phyloP scores from a whole-genome alignment of 2,113 vertebrate genomes.

The Oreotragus oreotragus region DNA sequence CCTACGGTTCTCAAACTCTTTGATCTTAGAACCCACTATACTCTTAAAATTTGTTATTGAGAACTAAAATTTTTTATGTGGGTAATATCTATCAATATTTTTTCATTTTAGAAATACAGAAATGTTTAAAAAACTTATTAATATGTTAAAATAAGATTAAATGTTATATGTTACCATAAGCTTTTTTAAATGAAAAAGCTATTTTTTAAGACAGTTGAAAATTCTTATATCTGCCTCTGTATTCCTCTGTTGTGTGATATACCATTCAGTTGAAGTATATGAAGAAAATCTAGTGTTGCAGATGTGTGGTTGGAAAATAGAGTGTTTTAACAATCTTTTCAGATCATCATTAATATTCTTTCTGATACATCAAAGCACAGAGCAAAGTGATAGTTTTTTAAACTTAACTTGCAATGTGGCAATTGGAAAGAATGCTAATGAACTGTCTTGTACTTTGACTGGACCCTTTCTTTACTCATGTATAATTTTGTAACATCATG shows the following conservation, averaged over 20 bases:
- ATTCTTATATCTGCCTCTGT: neutral
- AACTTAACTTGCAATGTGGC: neutral
- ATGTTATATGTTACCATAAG: neutral
- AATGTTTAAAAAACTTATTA: neutral
- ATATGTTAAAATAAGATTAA: neutral
- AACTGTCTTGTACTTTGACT: neutral
- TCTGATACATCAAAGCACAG: neutral
- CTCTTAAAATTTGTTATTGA: neutral
- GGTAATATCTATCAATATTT: neutral
- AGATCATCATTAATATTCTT: neutral
- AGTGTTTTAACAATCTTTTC: neutral
- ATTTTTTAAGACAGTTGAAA: neutral
- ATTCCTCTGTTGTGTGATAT: neutral
- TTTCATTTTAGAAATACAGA: slow-evolving; percentile 2
- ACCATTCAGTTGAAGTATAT: neutral
- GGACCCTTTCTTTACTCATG: neutral
- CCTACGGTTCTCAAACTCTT: no score
- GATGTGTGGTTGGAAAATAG: neutral
- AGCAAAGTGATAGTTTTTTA: neutral
- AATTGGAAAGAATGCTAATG: neutral
- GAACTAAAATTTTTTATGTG: neutral
- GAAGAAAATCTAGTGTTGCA: neutral
- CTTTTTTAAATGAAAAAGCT: neutral
- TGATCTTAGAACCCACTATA: no score
- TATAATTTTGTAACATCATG: neutral